phyloP scores from a whole-genome alignment of 2,113 vertebrate genomes.

The Nibea coibor region DNA sequence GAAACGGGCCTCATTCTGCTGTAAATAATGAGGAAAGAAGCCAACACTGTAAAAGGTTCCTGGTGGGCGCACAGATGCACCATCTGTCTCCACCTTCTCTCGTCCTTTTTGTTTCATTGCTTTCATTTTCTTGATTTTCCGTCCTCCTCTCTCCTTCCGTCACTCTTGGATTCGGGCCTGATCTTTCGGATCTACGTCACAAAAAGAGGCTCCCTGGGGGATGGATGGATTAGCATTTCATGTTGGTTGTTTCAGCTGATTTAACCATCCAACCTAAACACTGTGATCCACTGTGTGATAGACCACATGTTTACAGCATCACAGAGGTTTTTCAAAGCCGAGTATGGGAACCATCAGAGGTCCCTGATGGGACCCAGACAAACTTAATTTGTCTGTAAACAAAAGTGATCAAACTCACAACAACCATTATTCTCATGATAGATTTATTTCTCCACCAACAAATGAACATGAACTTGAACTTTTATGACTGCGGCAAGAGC shows the following conservation, averaged over 20 bases:
- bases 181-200: neutral
- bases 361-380: neutral
- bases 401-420: conserved; percentile 8
- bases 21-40: neutral
- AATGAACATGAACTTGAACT: neutral
- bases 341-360: conserved; percentile 29
- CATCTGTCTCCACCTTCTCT: conserved; percentile 6
- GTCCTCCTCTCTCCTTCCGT: neutral
- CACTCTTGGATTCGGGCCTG: neutral
- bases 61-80: neutral
- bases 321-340: neutral
- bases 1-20: neutral
- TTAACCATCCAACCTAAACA: conserved; percentile 6
- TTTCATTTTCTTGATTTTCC: neutral
- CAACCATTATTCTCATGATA: neutral
- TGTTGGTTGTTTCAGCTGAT: conserved; percentile 1
- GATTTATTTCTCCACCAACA: neutral
- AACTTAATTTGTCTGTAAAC: conserved; percentile 14
- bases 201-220: neutral
- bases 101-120: neutral
- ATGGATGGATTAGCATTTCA: neutral
- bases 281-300: neutral
- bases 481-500: neutral
- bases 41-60: neutral
- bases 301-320: neutral